Base-by-base conservation (phyloP, 2,113 vertebrate genomes). In the Acanthisitta chloris region DNA sequence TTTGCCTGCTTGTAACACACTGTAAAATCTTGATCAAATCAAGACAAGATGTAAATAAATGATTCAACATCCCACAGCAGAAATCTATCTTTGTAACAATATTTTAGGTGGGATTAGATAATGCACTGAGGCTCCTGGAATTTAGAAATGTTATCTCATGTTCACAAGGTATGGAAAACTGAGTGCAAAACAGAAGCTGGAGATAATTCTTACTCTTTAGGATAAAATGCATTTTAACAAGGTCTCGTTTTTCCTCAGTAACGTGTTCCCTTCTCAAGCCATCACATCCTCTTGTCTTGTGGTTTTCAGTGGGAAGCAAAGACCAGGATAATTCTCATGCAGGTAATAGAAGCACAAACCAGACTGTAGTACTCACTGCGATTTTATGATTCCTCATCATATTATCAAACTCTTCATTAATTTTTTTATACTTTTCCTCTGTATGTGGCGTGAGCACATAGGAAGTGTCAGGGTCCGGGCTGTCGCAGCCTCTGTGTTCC, bases 311-410 rank as follows among this genome's bases (percentile, higher is more conserved):
- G 49, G 55, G 96, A 94, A 97, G 93, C 92, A 95, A 96, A 89
- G 62, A 87, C 95, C 40, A 61, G 87, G 91, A 96, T 87, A 91
- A 79, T 94, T 98, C 97, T 97, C 98, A 98, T 98, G 98, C 98
- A 98, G 43, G 81, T 95, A 95, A 97, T 80, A 97, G 97, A 97
- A 98, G 94, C 97, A 98, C 96, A 98, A 98, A 97, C 97, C 98
- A 98, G 97, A 97, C 98, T 97, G 97, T 96, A 95, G 98, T 98
- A 98, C 98, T 98, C 98, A 98, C 98, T 99, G 99, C 99, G 99
- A 99, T 99, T 99, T 99, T 99, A 99, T 99, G 99, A 99, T 99
- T 99, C 99, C 99, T 98, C 99, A 99, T 99, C 99, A 99, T 99
- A 99, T 99, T 99, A 99, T 99, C 99, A 99, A 99, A 99, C 97